Base-by-base conservation (phyloP, 2,113 vertebrate species). In the Gallinago jamesoni region DNA sequence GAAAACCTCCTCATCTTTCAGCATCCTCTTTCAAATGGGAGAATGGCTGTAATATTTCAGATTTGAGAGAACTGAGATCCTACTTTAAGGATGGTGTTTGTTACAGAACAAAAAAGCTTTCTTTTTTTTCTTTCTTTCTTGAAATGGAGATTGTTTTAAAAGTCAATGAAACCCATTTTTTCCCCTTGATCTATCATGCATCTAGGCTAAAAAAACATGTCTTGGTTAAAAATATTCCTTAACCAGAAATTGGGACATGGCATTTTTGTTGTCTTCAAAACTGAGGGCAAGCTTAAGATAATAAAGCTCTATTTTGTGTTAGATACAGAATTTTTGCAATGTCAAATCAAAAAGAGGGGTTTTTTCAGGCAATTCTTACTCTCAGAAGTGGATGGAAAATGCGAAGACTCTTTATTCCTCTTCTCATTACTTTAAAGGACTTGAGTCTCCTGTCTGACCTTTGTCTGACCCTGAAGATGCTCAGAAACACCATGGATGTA, bases 261-360 rank as follows among this genome's bases (percentile, higher is more conserved):
- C 48, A 50, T 78, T 92, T 94, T 55, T 92, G 45, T 95, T 95
- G 62, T 92, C 77, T 92, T 93, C 68, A 93, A 87, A 94, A 83
- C 27, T 48, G 48, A 93, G 76, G 33, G 68, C 77, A 88, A 81
- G 76, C 47, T 92, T 30, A 87, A 86, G 37, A 70, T 68, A 86
- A 82, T 52, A 84, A 72, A 75, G 53, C 16, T 86, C 33, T 60
- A 0, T 53, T 94, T 86, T 66, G 41, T 16, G 53, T 53, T 87
- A 64, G 60, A 59, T 23, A 53, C 1, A 19, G 68, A 92, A 48
- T 64, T 94, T 94, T 87, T 64, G 57, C 80, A 57, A 87, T 35
- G 48, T 66, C 53, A 91, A 68, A 86, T 63, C 19, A 86, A 73
- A 90, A 81, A 64, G 15, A 27, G 30, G 9, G 10, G 18, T 43